A percentile compares a stretch with the other conserved stretches of the same genome.
These are phyloP conservation scores for Trilocha varians DNA, from an alignment of 2,888 invertebrate species.

Conservation along the genomic window DNA sequence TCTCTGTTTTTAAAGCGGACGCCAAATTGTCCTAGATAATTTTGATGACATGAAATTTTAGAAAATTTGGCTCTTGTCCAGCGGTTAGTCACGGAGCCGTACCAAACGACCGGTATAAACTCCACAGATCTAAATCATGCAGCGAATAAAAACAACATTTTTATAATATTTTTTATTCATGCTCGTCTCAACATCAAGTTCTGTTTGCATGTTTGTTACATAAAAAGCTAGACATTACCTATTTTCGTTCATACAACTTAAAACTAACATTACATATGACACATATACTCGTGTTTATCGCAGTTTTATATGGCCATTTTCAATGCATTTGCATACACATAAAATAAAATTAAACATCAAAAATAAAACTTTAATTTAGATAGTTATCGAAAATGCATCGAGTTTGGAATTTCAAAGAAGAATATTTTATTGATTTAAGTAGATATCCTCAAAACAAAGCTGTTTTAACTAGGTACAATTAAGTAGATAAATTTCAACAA, in stretches of 20 bases:
- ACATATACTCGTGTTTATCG: constrained; percentile 11
- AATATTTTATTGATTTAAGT: too few relatives aligned
- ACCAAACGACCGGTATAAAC: constrained; percentile 7
- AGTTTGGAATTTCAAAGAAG: too few relatives aligned
- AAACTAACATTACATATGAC: constrained; percentile 13
- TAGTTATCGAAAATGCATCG: too few relatives aligned
- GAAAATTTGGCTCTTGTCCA: constrained; percentile 50
- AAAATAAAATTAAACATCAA: background rate
- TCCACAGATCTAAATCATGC: constrained; percentile 8
- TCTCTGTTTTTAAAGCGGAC: constrained; percentile 51
- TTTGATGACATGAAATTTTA: constrained; percentile 59
- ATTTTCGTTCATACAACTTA: background rate
- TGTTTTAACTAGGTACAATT: too few relatives aligned
- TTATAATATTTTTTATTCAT: constrained; percentile 22
- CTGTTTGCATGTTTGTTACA: constrained; percentile 12
- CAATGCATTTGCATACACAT: background rate
- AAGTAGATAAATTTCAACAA: constrained; percentile 24
- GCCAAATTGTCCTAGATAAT: constrained; percentile 67
- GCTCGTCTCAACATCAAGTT: constrained; percentile 5
- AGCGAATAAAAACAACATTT: constrained; percentile 22
- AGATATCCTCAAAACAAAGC: too few relatives aligned
- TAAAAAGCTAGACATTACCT: constrained; percentile 3
- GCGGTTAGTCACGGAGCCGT: constrained; percentile 35
- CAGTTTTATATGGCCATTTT: background rate
- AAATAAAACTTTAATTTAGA: background rate